These are phyloP conservation scores for Fundulus diaphanus DNA, from an alignment of 2,797 vertebrate species.

Conservation along the genomic window DNA sequence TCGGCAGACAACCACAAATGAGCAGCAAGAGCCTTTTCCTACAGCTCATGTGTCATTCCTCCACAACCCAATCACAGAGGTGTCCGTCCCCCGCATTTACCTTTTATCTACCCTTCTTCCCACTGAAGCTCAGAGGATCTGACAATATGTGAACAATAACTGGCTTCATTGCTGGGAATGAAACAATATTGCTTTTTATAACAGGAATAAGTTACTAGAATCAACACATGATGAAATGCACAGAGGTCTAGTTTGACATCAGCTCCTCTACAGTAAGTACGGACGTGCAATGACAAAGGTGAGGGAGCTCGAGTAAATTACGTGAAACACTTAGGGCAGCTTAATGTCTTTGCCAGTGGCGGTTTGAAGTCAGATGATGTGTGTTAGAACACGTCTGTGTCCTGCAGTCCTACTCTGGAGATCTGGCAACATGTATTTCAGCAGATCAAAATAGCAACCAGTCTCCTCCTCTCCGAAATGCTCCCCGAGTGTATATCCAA, in stretches of 20 bases:
- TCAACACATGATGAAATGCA: constrained; percentile 9
- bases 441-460: constrained; percentile 12
- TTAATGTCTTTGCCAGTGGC: constrained; percentile 45
- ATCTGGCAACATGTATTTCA: constrained; percentile 21
- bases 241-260: constrained; percentile 19
- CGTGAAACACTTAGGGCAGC: constrained; percentile 27
- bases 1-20: constrained; percentile 34
- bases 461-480: constrained; percentile 43
- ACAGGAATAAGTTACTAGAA: constrained; percentile 28
- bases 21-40: constrained; percentile 38
- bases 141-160: constrained; percentile 50
- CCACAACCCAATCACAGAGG: constrained; percentile 33
- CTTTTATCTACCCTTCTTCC: constrained; percentile 41
- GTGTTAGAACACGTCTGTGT: constrained; percentile 28
- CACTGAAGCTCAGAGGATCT: constrained; percentile 18
- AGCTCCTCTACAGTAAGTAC: constrained; percentile 31
- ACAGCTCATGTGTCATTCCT: constrained; percentile 29
- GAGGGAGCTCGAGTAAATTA: constrained; percentile 42
- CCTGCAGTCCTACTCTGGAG: constrained; percentile 23
- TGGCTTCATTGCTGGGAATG: constrained; percentile 32
- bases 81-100: constrained; percentile 42
- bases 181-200: constrained; percentile 25
- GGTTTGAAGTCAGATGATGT: constrained; percentile 32
- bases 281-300: constrained; percentile 59
- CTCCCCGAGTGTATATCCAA: constrained; percentile 66